These are phyloP conservation scores for Euwallacea fornicatus DNA, from an alignment of 1,140 invertebrate species.

Conservation along the genomic window DNA sequence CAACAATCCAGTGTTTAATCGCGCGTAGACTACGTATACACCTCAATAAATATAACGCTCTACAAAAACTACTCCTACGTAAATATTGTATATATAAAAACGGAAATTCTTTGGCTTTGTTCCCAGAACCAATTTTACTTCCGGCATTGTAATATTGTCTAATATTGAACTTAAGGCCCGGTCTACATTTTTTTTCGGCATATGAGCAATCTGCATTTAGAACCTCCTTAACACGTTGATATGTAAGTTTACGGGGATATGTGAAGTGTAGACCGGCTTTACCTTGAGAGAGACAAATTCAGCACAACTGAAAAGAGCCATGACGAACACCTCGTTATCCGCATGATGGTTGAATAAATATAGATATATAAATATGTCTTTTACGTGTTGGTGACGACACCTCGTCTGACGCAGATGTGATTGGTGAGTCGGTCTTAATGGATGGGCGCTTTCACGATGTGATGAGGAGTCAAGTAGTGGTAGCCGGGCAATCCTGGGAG, in stretches of 20 bases:
- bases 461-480: conserved; percentile 88
- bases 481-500: conserved; percentile 80
- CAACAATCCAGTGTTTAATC: conserved; percentile 19
- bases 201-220: conserved; percentile 5
- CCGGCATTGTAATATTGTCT: conserved; percentile 35
- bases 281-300: no score
- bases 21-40: conserved; percentile 34
- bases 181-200: conserved; percentile 33
- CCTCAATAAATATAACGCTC: conserved; percentile 34
- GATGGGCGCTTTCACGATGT: conserved; percentile 88
- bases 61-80: conserved; percentile 37
- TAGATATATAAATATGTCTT: no score
- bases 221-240: not conserved
- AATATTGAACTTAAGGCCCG: conserved; percentile 39
- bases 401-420: conserved; percentile 51
- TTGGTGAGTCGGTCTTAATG: conserved; percentile 64
- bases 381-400: not conserved
- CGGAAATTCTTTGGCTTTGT: conserved; percentile 68
- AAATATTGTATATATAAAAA: conserved; percentile 48
- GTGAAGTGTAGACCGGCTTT: not conserved
- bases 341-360: no score
- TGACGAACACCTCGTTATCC: no score
- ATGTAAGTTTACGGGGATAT: not conserved
- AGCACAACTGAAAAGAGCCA: no score
- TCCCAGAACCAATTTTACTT: conserved; percentile 56